These are phyloP conservation scores for Ophiodon elongatus DNA, from an alignment of 2,113 vertebrate genomes.

Conservation along the genomic window DNA sequence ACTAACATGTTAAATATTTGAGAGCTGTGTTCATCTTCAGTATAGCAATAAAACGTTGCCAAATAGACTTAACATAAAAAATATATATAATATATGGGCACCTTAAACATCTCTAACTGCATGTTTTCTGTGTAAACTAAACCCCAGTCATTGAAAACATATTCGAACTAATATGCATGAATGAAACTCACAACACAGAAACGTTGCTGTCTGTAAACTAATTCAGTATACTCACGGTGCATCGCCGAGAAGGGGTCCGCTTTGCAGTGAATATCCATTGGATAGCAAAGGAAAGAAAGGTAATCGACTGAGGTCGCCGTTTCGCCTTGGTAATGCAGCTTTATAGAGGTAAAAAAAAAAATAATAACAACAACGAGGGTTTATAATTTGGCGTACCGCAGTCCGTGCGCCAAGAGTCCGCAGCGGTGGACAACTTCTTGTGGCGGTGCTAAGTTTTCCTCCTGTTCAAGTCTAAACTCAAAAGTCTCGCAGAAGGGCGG, in stretches of 20 bases:
- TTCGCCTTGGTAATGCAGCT: constrained; percentile 96
- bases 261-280: constrained; percentile 99
- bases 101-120: not conserved
- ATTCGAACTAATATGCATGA: not conserved
- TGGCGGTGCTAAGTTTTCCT: constrained; percentile 75
- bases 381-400: constrained; percentile 54
- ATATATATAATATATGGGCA: not conserved
- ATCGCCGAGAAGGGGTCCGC: constrained; percentile 99
- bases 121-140: not conserved
- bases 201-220: constrained; percentile 58
- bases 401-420: constrained; percentile 75
- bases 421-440: constrained; percentile 72
- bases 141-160: not conserved
- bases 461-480: constrained; percentile 54
- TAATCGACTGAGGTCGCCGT: constrained; percentile 99
- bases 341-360: constrained; percentile 83
- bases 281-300: constrained; percentile 99
- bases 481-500: constrained; percentile 66
- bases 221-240: constrained; percentile 96
- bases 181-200: not conserved
- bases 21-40: not conserved
- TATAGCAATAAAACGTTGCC: not conserved
- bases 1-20: not conserved
- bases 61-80: not conserved
- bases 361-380: constrained; percentile 24